A percentile compares a stretch with the other conserved stretches of the same genome.
phyloP scores from a whole-genome alignment of 2,113 vertebrate genomes.

The Grantiella picta region DNA sequence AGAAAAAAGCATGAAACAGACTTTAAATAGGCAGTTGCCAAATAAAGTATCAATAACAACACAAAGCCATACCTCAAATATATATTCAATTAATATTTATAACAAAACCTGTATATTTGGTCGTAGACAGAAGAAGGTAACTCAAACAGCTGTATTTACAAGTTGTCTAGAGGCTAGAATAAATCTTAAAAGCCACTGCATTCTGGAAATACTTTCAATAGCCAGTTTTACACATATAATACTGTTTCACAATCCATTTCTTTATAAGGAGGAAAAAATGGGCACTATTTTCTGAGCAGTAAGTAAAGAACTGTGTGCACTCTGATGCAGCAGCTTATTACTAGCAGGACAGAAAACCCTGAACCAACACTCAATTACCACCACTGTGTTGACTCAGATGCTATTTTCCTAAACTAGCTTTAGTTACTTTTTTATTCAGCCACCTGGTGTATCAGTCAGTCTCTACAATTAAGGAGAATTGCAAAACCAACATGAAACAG shows the following conservation, averaged over 20 bases:
- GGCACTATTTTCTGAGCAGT: background rate
- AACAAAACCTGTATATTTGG: background rate
- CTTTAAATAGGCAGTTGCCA: background rate
- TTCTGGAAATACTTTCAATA: background rate
- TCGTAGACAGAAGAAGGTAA: background rate
- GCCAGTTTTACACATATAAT: background rate
- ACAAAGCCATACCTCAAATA: background rate
- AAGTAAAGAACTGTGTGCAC: background rate
- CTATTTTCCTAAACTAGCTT: background rate
- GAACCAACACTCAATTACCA: background rate
- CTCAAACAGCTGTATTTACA: background rate
- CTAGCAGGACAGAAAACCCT: background rate
- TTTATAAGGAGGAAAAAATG: background rate
- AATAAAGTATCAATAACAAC: background rate
- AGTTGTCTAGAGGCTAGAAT: background rate
- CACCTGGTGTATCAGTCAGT: background rate
- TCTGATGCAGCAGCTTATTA: background rate
- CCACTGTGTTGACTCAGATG: background rate
- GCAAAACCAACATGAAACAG: background rate
- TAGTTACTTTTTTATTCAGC: background rate
- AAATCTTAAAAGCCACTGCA: background rate
- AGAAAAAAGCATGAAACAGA: background rate
- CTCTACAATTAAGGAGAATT: background rate
- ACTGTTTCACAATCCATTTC: background rate
- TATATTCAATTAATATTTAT: background rate